Base-by-base conservation (phyloP, 2,113 vertebrate genomes). In the Pachycephala philippinensis region DNA sequence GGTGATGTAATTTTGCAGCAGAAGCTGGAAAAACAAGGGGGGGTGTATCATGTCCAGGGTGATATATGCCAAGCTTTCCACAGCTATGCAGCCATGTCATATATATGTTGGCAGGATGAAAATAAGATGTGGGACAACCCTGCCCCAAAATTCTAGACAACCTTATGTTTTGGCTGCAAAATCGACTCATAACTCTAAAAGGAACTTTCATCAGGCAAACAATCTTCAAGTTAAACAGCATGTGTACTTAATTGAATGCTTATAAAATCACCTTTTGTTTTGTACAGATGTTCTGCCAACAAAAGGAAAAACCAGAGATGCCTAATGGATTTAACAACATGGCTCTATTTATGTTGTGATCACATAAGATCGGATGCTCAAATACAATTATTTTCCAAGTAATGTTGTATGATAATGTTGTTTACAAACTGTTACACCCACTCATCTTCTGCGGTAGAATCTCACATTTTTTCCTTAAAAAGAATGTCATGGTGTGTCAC, bases 1-100 rank as follows among this genome's bases (percentile, higher is more conserved):
- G 95, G 79, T 94, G 90, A 96, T 96, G 95, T 96, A 94, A 96
- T 96, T 94, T 85, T 94, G 84, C 88, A 90, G 95, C 88, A 95
- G 92, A 89, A 96, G 90, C 92, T 96, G 83, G 92, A 94, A 96
- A 97, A 96, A 92, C 68, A 86, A 78, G 75, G 76, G 77, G 77
- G 54, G 44, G 54, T 70, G 13, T 59, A 50, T 74, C 50, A 59
- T 30, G 39, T 91, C 81, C 86, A 95, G 50, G 5, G 15, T 86
- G 83, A 92, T 88, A 81, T 42, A 90, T 56, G 83, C 72, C 91
- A 93, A 74, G 64, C 64, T 95, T 86, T 95, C 95, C 82, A 86
- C 82, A 86, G 11, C 28, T 84, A 71, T 54, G 80, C 64, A 87
- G 87, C 69, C 56, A 28, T 68, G 93, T 84, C 88, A 56, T 68